A percentile compares a stretch with the other conserved stretches of the same genome.
Evolutionary conservation across 1,140 invertebrate genomes (phyloP).

Genomic region (Mya arenaria): DNA sequence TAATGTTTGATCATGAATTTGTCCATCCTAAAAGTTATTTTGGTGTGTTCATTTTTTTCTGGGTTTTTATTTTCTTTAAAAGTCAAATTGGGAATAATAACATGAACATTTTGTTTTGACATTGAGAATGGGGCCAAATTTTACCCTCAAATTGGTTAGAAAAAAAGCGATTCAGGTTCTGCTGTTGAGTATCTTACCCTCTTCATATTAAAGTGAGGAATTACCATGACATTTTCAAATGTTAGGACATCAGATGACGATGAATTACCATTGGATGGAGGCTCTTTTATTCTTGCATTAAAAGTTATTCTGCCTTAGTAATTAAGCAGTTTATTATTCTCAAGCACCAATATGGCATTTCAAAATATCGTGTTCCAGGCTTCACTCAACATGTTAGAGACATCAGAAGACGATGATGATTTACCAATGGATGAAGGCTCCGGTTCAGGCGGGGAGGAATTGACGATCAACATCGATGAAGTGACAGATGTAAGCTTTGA

Average conservation of each 20-base stretch:
- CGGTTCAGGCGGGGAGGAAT: not conserved
- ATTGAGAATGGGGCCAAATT: no score
- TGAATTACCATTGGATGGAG: not conserved
- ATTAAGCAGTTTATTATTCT: not conserved
- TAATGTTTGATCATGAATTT: no score
- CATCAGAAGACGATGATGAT: not conserved
- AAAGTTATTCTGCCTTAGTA: not conserved
- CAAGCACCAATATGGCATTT: no score
- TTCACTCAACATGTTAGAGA: not conserved
- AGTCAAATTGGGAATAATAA: no score
- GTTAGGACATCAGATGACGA: not conserved
- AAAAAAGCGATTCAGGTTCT: no score
- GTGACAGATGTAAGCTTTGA: not conserved
- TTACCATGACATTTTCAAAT: not conserved
- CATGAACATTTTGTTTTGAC: no score
- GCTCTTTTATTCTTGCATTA: not conserved
- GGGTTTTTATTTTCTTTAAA: no score
- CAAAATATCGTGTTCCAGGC: not conserved
- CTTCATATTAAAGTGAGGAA: not conserved
- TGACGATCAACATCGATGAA: slow-evolving; percentile 20
- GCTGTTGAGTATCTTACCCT: not conserved
- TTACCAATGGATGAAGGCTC: slow-evolving; percentile 13
- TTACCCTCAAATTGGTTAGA: no score
- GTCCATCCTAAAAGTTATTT: no score
- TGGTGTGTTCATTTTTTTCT: no score